Evolutionary conservation across 2,888 invertebrate species (phyloP).

Genomic region (Drosophila siamana): DNA sequence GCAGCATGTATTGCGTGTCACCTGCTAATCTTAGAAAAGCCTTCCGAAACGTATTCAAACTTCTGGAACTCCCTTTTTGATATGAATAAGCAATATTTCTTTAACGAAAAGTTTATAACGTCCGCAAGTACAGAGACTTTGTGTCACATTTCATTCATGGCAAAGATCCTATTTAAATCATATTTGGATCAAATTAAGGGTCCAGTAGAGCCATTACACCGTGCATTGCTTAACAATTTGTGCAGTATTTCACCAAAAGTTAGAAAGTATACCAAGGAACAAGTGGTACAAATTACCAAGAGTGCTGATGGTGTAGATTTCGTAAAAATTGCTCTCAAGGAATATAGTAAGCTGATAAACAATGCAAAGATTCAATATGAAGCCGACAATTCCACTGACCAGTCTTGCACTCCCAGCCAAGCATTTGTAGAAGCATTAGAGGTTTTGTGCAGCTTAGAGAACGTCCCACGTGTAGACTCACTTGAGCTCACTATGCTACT

Average conservation of each 20-base stretch:
- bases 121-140: conserved; percentile 90
- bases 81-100: conserved; percentile 91
- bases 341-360: conserved; percentile 89
- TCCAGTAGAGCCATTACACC: conserved; percentile 88
- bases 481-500: conserved; percentile 88
- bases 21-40: conserved; percentile 88
- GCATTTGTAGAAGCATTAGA: conserved; percentile 81
- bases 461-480: conserved; percentile 85
- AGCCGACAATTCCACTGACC: conserved; percentile 66
- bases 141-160: conserved; percentile 90
- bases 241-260: conserved; percentile 88
- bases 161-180: conserved; percentile 90
- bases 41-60: conserved; percentile 85
- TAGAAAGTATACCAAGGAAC: conserved; percentile 88
- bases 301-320: conserved; percentile 87
- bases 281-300: conserved; percentile 88
- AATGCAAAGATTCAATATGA: conserved; percentile 87
- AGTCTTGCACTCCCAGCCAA: conserved; percentile 68
- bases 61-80: conserved; percentile 91
- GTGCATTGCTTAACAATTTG: conserved; percentile 90
- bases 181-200: conserved; percentile 90
- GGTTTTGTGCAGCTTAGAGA: conserved; percentile 75
- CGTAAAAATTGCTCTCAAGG: conserved; percentile 88
- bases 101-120: conserved; percentile 92
- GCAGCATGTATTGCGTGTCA: conserved; percentile 90